Percentiles rank a stretch among this genome's conserved stretches.
These are phyloP conservation scores for Protobothrops mucrosquamatus DNA, from an alignment of 2,113 vertebrate genomes.

Conservation along the genomic window DNA sequence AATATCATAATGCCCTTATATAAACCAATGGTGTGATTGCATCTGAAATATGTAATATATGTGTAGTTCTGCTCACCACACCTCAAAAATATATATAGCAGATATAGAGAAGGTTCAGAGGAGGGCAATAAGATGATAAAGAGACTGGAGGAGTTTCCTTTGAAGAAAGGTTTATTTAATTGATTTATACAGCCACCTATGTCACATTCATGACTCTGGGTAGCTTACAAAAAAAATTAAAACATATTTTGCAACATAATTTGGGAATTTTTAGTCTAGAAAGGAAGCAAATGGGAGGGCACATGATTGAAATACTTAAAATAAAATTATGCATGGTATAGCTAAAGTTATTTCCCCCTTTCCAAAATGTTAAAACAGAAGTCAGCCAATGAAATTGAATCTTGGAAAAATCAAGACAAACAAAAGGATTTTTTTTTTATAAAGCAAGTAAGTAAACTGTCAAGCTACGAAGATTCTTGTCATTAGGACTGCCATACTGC, in stretches of 20 bases:
- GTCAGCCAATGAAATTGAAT: background rate
- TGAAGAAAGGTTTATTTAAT: background rate
- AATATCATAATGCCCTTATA: background rate
- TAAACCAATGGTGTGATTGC: background rate
- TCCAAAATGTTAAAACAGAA: background rate
- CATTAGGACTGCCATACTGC: too few species aligned
- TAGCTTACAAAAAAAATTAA: background rate
- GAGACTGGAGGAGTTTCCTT: background rate
- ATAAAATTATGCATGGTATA: background rate
- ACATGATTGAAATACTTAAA: background rate
- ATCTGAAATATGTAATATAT: background rate
- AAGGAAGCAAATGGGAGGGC: background rate
- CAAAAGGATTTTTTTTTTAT: background rate
- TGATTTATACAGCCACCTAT: background rate
- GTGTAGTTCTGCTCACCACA: background rate
- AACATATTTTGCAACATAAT: background rate
- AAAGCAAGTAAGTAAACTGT: background rate
- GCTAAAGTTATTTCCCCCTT: background rate
- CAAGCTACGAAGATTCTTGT: too few species aligned
- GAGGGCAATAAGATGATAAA: background rate
- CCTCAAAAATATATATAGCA: too few species aligned
- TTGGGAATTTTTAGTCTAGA: background rate
- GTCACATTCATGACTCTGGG: background rate
- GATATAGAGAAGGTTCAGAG: too few species aligned
- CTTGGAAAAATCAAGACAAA: background rate